Conservation (phyloP, 1,140 invertebrate genomes). For the Galleria mellonella region DNA sequence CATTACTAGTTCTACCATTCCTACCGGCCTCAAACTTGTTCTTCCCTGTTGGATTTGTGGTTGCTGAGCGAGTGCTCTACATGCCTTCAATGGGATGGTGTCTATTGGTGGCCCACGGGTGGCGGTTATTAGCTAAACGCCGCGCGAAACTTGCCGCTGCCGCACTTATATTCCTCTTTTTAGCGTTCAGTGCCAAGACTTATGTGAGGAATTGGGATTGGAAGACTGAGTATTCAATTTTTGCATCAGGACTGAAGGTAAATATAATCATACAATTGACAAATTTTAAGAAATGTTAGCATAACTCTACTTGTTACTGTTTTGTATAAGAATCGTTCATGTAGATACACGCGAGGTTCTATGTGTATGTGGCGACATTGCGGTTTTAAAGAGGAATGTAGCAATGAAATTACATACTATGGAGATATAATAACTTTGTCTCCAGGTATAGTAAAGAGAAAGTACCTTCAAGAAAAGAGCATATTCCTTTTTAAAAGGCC, state of each 20-base stretch:
- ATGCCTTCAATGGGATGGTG: constrained; percentile 99
- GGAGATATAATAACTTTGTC: no score
- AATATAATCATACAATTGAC: neutral
- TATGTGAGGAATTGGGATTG: constrained; percentile 92
- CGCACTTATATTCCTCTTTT: constrained; percentile 76
- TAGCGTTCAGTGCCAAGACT: constrained; percentile 88
- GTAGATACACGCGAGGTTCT: no score
- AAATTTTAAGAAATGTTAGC: no score
- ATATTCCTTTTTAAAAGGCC: no score
- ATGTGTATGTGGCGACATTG: no score
- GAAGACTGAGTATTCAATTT: constrained; percentile 94
- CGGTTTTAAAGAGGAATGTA: no score
- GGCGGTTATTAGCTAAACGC: constrained; percentile 69
- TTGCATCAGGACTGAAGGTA: constrained; percentile 89
- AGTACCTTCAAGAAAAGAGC: no score
- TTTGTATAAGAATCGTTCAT: no score
- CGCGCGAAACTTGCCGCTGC: constrained; percentile 78
- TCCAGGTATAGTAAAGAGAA: no score
- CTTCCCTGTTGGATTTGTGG: constrained; percentile 97
- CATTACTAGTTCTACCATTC: constrained; percentile 92
- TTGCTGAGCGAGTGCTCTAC: constrained; percentile 96
- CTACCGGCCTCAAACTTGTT: constrained; percentile 97
- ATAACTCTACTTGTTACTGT: no score
- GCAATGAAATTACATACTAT: no score
- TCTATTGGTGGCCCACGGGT: constrained; percentile 91